phyloP scores from a whole-genome alignment of 2,113 vertebrate genomes.

The Thinocorus orbignyianus region DNA sequence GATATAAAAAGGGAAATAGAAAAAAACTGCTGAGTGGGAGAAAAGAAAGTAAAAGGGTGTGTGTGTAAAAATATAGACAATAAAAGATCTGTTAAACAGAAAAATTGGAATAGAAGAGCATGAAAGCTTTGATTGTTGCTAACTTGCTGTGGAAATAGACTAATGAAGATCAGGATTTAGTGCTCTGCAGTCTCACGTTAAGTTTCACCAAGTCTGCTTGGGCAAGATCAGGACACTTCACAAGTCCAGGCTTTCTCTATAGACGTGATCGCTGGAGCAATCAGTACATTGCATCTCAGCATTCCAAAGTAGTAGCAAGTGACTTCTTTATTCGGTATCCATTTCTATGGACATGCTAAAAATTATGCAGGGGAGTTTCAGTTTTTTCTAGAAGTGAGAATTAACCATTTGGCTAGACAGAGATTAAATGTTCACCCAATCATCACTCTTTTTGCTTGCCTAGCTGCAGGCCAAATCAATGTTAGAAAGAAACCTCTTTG shows the following conservation, averaged over 20 bases:
- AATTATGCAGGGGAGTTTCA: neutral
- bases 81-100: neutral
- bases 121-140: conserved; percentile 19
- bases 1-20: neutral
- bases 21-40: neutral
- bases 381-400: neutral
- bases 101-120: neutral
- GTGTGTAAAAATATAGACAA: neutral
- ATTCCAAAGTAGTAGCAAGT: neutral
- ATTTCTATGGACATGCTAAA: neutral
- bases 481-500: neutral
- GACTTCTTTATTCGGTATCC: neutral
- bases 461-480: neutral
- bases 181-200: neutral
- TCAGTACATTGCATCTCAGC: neutral
- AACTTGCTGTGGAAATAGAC: neutral
- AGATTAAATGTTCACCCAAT: neutral
- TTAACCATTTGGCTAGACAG: neutral
- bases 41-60: neutral
- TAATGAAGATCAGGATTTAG: neutral
- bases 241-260: neutral
- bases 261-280: neutral
- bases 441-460: neutral
- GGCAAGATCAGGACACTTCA: neutral
- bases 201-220: neutral